Base-by-base conservation (phyloP, 2,113 vertebrate species). In the Percopsis transmontana region DNA sequence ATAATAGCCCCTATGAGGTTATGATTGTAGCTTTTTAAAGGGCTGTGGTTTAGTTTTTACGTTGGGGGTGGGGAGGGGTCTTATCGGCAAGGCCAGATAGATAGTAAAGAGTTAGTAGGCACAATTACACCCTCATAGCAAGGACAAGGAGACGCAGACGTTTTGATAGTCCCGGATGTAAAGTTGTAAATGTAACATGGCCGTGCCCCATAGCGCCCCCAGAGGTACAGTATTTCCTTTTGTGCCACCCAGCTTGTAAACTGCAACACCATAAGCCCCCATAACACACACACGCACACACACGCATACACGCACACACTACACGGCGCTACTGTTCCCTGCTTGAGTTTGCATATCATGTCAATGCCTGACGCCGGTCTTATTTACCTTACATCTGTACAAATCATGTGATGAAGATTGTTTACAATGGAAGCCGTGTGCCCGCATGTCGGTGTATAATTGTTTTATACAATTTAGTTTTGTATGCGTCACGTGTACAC, bases 91-190 rank as follows among this genome's bases (percentile, higher is more conserved):
- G 71, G 68, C 80, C 84, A 82, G 77, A 84, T 74, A 70, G 69
- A 75, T 85, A 75, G 73, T 88, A 87, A 85, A 84, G 72, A 61
- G 62, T 58, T 66, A 55, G 68, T 79, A 74, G 76, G 74, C 70
- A 79, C 84, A 84, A 87, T 83, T 87, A 83, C 74, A 59, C 67
- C 68, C 64, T 61, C 71, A 81, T 83, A 86, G 83, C 80, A 72
- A 69, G 65, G 78, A 63, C 76, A 80, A 83, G 83, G 83, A 80
- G 77, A 81, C 72, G 67, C 14, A 67, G 77, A 67, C 57, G 69
- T 58, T 54, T 76, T 79, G 70, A 81, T 20, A 8, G 21, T 21
- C 13, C 24, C 27, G 50, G 50, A 44, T 76, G 74, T 70, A 67
- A 64, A 70, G 77, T 76, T 79, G 73, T 85, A 85, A 87, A 89